A percentile compares a stretch with the other conserved stretches of the same genome.
Evolutionary conservation across 2,113 vertebrate genomes (phyloP).

Genomic region (Pristiophorus japonicus): DNA sequence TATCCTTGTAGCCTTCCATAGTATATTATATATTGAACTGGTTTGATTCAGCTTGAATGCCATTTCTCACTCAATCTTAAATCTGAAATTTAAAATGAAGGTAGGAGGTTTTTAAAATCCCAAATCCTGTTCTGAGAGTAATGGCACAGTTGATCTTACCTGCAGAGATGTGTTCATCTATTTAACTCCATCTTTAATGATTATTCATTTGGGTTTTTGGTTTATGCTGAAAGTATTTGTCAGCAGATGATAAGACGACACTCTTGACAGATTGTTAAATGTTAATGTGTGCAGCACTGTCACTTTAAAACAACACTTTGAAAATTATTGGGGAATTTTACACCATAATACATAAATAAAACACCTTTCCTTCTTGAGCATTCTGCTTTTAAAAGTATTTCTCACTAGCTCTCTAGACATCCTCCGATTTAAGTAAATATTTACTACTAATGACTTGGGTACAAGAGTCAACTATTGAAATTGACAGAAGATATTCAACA

Average conservation of each 20-base stretch:
- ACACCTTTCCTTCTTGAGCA: neutral
- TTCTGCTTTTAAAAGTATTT: slow-evolving; percentile 12
- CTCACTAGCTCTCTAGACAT: neutral
- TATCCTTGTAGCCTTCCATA: neutral
- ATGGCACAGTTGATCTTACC: neutral
- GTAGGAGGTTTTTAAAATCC: neutral
- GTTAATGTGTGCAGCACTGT: slow-evolving; percentile 19
- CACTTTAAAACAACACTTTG: neutral
- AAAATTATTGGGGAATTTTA: neutral
- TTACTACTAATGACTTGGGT: neutral
- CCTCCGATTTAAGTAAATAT: neutral
- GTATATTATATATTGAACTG: neutral
- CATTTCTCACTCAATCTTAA: neutral
- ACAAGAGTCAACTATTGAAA: neutral
- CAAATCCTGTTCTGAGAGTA: neutral
- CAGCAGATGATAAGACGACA: neutral
- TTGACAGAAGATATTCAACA: neutral
- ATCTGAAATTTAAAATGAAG: neutral
- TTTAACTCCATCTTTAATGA: neutral
- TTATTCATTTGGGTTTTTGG: neutral
- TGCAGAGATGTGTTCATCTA: neutral
- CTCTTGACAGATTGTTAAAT: slow-evolving; percentile 7
- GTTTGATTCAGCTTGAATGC: neutral
- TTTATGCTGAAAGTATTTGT: neutral
- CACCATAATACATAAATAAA: neutral